Percentiles rank a stretch among this genome's conserved stretches.
Evolutionary conservation across 1,140 invertebrate genomes (phyloP).

Genomic region (Drosophila auraria): DNA sequence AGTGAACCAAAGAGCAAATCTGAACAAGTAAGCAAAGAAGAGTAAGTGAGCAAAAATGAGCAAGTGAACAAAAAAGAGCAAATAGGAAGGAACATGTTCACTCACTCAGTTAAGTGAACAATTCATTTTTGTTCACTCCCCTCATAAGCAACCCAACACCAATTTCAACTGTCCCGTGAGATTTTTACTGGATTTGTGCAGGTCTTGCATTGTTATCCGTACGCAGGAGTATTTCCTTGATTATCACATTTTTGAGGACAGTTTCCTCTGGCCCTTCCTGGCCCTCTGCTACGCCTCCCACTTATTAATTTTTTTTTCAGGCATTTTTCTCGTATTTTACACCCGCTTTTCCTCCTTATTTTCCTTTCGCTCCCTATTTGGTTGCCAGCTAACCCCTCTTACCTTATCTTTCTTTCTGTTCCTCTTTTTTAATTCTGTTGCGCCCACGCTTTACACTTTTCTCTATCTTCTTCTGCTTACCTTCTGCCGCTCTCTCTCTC

Average conservation of each 20-base stretch:
- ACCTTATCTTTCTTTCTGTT: background rate
- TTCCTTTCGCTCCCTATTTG: background rate
- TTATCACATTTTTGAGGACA: background rate
- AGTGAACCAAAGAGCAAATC: too few relatives aligned
- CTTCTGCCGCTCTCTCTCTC: background rate
- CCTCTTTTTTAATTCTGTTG: background rate
- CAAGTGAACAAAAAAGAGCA: too few relatives aligned
- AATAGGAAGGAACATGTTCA: too few relatives aligned
- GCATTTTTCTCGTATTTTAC: background rate
- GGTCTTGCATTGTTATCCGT: too few relatives aligned
- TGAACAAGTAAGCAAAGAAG: too few relatives aligned
- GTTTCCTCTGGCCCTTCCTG: background rate
- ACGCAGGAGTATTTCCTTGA: background rate
- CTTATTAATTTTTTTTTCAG: background rate
- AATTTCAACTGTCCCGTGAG: too few relatives aligned
- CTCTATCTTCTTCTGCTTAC: background rate
- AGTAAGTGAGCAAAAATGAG: too few relatives aligned
- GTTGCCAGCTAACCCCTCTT: background rate
- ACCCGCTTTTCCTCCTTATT: background rate
- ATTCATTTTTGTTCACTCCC: too few relatives aligned
- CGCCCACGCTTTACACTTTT: constrained; percentile 7
- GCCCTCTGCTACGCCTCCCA: background rate
- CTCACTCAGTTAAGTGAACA: too few relatives aligned
- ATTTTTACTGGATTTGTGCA: too few relatives aligned
- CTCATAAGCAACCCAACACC: too few relatives aligned